Conservation (phyloP, 2,888 invertebrate genomes). For the Eilema caniola region DNA sequence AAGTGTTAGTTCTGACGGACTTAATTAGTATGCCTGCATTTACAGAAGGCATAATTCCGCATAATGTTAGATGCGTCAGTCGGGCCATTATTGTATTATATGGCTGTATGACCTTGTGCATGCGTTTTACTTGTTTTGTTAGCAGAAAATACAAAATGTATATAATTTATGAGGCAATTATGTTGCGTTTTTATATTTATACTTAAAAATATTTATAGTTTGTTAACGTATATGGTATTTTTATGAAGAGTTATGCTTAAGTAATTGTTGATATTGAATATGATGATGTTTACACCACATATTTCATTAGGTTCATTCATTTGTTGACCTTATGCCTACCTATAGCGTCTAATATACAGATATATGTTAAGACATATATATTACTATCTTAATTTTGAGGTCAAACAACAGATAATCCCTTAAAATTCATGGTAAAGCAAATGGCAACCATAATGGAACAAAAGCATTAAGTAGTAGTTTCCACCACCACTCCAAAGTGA, state of each 20-base stretch:
- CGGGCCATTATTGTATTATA: slow-evolving; percentile 2
- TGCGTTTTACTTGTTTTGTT: slow-evolving; percentile 7
- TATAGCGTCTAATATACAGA: too few species aligned
- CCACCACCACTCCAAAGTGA: too few species aligned
- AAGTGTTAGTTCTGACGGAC: slow-evolving; percentile 22
- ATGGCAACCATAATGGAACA: too few species aligned
- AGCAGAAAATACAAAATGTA: background rate
- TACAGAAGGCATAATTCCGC: slow-evolving; percentile 21
- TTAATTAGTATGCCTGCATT: slow-evolving; percentile 36
- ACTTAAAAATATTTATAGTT: background rate
- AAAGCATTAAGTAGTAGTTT: too few species aligned
- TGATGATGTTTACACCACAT: background rate
- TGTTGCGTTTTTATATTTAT: background rate
- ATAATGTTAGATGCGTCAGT: slow-evolving; percentile 19
- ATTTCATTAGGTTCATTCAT: too few species aligned
- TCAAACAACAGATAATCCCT: too few species aligned
- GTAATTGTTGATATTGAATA: background rate
- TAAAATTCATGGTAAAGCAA: too few species aligned
- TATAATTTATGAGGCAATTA: slow-evolving; percentile 8
- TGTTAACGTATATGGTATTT: background rate
- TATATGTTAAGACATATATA: too few species aligned
- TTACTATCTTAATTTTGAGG: too few species aligned
- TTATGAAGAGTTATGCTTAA: background rate
- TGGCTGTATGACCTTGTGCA: slow-evolving; percentile 13
- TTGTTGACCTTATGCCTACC: background rate